Conservation (phyloP, 2,797 vertebrate species). For the Poeciliopsis infans region DNA sequence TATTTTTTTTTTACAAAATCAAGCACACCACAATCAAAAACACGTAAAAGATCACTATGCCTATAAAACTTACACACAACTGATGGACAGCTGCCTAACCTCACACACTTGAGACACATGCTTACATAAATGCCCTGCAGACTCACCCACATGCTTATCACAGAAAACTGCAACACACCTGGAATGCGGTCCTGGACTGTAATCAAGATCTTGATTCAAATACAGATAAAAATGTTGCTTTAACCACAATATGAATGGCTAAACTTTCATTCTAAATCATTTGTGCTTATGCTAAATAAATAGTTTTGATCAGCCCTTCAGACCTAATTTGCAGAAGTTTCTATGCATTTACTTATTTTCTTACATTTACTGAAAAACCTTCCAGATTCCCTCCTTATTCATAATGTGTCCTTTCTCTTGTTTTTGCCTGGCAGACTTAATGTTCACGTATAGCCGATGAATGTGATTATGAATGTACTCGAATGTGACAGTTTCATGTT, state of each 20-base stretch:
- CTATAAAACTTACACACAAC: slow-evolving; percentile 9
- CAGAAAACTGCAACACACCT: slow-evolving; percentile 37
- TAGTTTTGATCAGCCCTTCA: not conserved
- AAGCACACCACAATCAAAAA: not conserved
- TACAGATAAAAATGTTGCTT: slow-evolving; percentile 43
- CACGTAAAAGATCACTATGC: not conserved
- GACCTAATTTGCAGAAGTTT: not conserved
- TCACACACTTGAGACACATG: slow-evolving; percentile 14
- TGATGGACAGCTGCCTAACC: slow-evolving; percentile 4
- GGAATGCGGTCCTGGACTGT: slow-evolving; percentile 56
- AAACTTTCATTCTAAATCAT: not conserved
- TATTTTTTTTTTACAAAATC: not conserved
- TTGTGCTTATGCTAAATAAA: not conserved
- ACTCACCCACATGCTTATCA: slow-evolving; percentile 59
- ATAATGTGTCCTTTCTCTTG: not conserved
- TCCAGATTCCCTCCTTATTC: slow-evolving; percentile 6
- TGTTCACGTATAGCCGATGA: slow-evolving; percentile 22
- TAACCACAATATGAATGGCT: slow-evolving; percentile 9
- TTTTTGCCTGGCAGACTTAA: slow-evolving; percentile 4
- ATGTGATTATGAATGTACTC: slow-evolving; percentile 15
- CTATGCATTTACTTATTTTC: not conserved
- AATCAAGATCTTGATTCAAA: slow-evolving; percentile 62
- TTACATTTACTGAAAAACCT: not conserved
- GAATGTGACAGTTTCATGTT: slow-evolving; percentile 48
- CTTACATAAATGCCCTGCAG: slow-evolving; percentile 15